A percentile compares a stretch with the other conserved stretches of the same genome.
Conservation (phyloP, 2,113 vertebrate species). For the Orycteropus afer region DNA sequence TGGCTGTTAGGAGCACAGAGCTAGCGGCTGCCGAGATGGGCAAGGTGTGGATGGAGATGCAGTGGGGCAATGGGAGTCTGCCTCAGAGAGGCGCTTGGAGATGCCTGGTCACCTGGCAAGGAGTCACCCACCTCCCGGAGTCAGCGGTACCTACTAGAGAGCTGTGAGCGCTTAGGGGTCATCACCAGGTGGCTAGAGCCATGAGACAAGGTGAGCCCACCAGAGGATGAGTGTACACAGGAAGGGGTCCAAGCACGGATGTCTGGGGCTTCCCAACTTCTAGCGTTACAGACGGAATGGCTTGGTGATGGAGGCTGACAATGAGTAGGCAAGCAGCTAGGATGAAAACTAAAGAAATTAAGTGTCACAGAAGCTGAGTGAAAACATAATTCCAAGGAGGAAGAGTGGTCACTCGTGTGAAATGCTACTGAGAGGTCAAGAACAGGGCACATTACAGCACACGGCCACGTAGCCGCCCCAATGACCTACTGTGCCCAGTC, state of each 20-base stretch:
- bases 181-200: neutral
- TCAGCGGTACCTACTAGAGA: too few species aligned
- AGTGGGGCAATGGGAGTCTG: neutral
- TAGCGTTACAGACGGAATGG: neutral
- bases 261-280: neutral
- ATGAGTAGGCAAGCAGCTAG: neutral
- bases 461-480: neutral
- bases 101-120: neutral
- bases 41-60: neutral
- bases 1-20: neutral
- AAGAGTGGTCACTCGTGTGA: too few species aligned
- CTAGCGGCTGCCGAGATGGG: neutral
- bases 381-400: neutral
- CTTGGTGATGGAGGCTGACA: neutral
- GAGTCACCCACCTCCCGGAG: too few species aligned
- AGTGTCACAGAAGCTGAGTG: too few species aligned
- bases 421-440: neutral
- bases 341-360: fast-evolving
- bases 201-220: neutral
- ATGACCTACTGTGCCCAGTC: too few species aligned
- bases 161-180: neutral
- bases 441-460: neutral
- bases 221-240: neutral
- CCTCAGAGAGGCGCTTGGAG: neutral
- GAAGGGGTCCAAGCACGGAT: neutral